Conservation (phyloP, 1,140 invertebrate genomes). For the Bombus cullumanus region DNA sequence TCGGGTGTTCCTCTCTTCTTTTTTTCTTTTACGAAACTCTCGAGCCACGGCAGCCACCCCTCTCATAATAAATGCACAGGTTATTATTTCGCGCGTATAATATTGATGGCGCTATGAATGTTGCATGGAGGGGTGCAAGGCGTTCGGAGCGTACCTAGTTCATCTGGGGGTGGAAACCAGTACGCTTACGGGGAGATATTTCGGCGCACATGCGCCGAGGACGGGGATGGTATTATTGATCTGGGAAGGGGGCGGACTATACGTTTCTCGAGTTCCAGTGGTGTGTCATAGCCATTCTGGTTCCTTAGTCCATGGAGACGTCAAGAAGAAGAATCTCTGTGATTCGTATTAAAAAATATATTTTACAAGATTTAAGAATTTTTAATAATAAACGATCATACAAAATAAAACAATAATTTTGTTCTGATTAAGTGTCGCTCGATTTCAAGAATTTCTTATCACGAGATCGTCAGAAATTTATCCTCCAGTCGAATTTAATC, state of each 20-base stretch:
- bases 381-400: not conserved
- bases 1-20: slow-evolving; percentile 49
- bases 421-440: not conserved
- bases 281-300: slow-evolving; percentile 68
- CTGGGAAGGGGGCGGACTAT: slow-evolving; percentile 75
- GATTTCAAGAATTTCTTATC: not conserved
- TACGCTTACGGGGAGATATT: slow-evolving; percentile 49
- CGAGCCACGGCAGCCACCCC: not conserved
- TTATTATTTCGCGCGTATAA: slow-evolving; percentile 83
- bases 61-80: slow-evolving; percentile 81
- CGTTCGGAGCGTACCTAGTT: slow-evolving; percentile 53
- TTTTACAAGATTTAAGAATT: not conserved
- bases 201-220: slow-evolving; percentile 75
- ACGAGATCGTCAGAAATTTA: not conserved
- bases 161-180: slow-evolving; percentile 69
- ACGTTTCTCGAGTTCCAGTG: slow-evolving; percentile 73
- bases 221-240: slow-evolving; percentile 82
- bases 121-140: slow-evolving; percentile 77
- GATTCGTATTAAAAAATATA: not conserved
- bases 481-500: not conserved
- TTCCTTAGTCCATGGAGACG: slow-evolving; percentile 47
- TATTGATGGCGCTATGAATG: slow-evolving; percentile 82
- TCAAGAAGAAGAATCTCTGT: slow-evolving; percentile 7
- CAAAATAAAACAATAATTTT: no score
- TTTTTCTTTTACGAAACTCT: slow-evolving; percentile 26